Evolutionary conservation across 2,888 invertebrate species (phyloP), one percentile per base, ranked within the genome.

Genomic region (Cerastoderma edule): DNA sequence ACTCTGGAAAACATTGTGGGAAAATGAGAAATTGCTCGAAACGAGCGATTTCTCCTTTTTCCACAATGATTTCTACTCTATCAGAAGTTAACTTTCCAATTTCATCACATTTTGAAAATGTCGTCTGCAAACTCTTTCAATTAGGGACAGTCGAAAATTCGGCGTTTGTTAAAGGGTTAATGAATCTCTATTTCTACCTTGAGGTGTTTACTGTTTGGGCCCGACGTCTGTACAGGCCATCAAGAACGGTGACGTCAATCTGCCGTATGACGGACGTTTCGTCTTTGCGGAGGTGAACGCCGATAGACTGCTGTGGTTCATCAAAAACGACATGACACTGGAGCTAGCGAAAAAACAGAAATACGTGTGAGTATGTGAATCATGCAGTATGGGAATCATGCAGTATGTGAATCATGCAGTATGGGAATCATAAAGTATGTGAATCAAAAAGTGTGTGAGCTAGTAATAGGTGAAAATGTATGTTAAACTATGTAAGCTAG

Each of bases 211-310:
- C 92, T 95, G 97, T 53, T 96, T 96, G 87, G 98, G 98, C 0
- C 98, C 98, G 0, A 95, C 97, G 0, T 96, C 98, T 0, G 95
- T 98, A 1, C 93, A 94, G 19, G 97, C 97, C 0, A 95, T 98
- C 0, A 96, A 96, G 81, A 94, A 95, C 27, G 98, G 97, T 0
- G 97, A 98, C 89, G 95, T 98, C 4, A 94, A 95, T 68, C 94
- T 95, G 60, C 96, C 96, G 0, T 97, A 96, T 90, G 98, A 98
- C 91, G 95, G 95, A 68, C 95, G 95, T 27, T 98, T 98, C 89
- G 94, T 98, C 0, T 98, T 96, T 90, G 96, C 98, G 4, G 97
- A 98, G 94, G 98, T 98, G 2, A 98, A 98, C 91, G 98, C 98
- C 13, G 98, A 98, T 92, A 96, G 96, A 93, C 95, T 98, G 6